Evolutionary conservation across 1,140 invertebrate genomes (phyloP), one percentile per base, ranked within the genome.

Genomic region (Ptiloglossa arizonensis): DNA sequence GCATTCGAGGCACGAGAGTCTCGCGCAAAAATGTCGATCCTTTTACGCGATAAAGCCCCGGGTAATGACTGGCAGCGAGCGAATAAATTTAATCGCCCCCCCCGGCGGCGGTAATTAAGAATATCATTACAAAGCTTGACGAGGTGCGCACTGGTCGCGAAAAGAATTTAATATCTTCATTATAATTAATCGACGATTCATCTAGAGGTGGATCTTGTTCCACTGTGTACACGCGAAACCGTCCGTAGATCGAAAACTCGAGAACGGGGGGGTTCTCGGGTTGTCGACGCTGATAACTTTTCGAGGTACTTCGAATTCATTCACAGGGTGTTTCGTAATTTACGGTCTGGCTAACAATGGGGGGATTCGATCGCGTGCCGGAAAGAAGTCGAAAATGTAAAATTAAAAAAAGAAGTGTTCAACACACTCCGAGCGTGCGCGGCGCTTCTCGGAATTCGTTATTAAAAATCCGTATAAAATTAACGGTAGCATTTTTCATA

Each of bases 61-160:
- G 56, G 44, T 70, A 83, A 83, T 52, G 66, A 69, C 52, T 57
- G n/a, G 5, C 77, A 46, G 35, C 67, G 24, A 68, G 56, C 62
- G 67, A 83, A 80, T 80, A 83, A 84, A 84, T 84, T 76, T 84
- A 76, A 83, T 80, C 82, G 59, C n/a, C 17, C 70, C 46, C n/a
- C 17, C 70, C 46, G 57, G 19, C 57, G 70, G 68, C 74, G 67
- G 50, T 70, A 76, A 80, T 84, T 84, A 83, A 67, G 44, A 80
- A 80, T 72, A 76, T 80, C 71, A 50, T 83, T 84, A 68, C 66
- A 83, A 68, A 80, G 71, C 54, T 38, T 24, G 8, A 24, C 24
- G 17, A 11, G 1, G 8, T 44, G 56, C 13, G 17, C 24, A 5
- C 13, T 32, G 29, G 32, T 57, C 32, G 62, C 56, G 32, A 62